Evolutionary conservation across 2,113 vertebrate species (phyloP).

Genomic region (Vireo altiloquus): DNA sequence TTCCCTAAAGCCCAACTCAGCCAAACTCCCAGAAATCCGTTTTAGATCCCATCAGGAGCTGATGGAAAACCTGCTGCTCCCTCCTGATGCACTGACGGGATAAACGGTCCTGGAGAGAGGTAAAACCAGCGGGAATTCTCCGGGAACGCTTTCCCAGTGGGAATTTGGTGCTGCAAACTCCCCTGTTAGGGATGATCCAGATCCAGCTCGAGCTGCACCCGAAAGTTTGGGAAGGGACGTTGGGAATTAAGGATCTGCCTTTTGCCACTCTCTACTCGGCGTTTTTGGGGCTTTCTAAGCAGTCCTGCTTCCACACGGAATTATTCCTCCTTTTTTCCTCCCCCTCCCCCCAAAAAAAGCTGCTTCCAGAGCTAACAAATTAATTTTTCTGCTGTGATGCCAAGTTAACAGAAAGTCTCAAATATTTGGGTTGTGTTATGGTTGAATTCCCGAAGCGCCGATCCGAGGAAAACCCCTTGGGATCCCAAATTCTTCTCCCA

Average conservation of each 20-base stretch:
- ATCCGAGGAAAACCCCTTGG: background rate
- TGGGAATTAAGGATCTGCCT: background rate
- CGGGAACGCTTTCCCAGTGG: accelerated
- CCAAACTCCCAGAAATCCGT: background rate
- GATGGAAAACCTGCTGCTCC: background rate
- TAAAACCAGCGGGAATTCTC: background rate
- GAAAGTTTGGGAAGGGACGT: background rate
- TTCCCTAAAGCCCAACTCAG: background rate
- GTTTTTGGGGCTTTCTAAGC: background rate
- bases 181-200: background rate
- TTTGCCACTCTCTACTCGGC: constrained; percentile 34
- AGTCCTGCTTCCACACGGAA: background rate
- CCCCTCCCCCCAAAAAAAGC: background rate
- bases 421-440: background rate
- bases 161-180: background rate
- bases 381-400: background rate
- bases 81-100: constrained; percentile 22
- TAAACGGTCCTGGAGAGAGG: background rate
- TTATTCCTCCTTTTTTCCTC: background rate
- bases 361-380: constrained; percentile 26
- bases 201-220: background rate
- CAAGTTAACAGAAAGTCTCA: background rate
- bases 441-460: background rate
- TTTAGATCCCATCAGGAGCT: background rate
- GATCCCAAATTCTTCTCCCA: background rate